Evolutionary conservation across 2,888 invertebrate species (phyloP), one percentile per base, ranked within the genome.

Genomic region (Lutraria lutraria): DNA sequence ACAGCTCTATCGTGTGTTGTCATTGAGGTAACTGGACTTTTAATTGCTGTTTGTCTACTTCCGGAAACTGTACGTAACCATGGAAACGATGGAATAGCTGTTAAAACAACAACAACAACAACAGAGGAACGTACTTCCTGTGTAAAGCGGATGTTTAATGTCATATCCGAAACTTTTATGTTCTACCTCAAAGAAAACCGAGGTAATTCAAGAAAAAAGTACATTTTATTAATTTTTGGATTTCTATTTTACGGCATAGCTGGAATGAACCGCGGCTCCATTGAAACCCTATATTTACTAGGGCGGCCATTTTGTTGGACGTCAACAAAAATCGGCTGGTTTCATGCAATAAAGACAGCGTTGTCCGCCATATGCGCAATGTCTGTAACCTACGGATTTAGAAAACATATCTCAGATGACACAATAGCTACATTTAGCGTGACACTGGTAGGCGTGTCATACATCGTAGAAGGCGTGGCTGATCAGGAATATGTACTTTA

Each of bases 291-390:
- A 53, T 94, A 93, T 68, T 92, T 92, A 63, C 60, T 94, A 34
- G 93, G 93, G 60, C 81, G 87, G 25, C 94, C 94, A 52, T 92
- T 93, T 87, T 94, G 94, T 81, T 94, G 94, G 94, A 83, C 90
- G 15, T 68, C 93, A 0, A 91, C 89, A 19, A 90, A 91, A 43
- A 90, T 94, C 13, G 94, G 93, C 1, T 91, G 89, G 91, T 93
- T 91, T 60, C 89, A 87, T 19, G 85, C 91, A 0, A 29, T 91
- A 0, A 91, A 86, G 63, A 90, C 84, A 13, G 82, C 53, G 0
- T 43, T 91, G 6, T 60, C 86, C n/a, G 84, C 90, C 0, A 19
- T 93, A 1, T 34, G 91, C 21, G 93, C 90, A 3, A 72, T 93
- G 29, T 84, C 60, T 21, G 63, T 90, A 0, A 86, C 90, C 10